These are phyloP conservation scores for Oreocharis arfaki DNA, from an alignment of 2,113 vertebrate species.

Conservation along the genomic window DNA sequence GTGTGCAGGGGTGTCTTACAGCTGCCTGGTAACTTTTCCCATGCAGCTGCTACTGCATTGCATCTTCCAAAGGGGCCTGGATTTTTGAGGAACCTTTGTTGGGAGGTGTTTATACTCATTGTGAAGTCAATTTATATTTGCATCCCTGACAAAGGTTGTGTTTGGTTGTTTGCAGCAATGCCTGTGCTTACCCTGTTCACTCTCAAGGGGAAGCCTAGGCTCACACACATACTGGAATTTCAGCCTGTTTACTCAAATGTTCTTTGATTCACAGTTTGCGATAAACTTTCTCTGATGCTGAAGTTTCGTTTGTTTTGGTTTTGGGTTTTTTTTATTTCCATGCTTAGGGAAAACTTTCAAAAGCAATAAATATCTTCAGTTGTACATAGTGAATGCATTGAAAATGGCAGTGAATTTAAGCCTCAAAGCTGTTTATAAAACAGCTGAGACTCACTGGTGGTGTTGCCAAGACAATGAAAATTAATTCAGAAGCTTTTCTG, in stretches of 20 bases:
- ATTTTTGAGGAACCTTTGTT: neutral
- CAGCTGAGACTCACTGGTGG: neutral
- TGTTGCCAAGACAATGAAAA: neutral
- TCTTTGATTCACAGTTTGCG: neutral
- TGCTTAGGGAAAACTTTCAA: neutral
- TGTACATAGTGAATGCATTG: neutral
- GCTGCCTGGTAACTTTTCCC: neutral
- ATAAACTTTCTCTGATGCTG: neutral
- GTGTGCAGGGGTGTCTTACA: neutral
- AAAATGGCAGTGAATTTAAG: neutral
- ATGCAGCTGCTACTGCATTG: rapidly evolving
- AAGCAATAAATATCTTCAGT: neutral
- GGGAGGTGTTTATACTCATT: neutral
- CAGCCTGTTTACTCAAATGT: neutral
- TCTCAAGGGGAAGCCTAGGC: neutral
- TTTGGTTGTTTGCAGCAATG: neutral
- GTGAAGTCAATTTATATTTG: neutral
- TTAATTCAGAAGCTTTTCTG: neutral
- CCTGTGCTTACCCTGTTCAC: neutral
- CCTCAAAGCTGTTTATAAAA: neutral
- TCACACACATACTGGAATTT: neutral
- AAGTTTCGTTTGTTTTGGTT: neutral
- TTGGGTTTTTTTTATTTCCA: neutral
- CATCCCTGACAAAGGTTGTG: neutral
- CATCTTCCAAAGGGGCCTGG: rapidly evolving